Base-by-base conservation (phyloP, 2,888 invertebrate genomes). In the Diarsia mendica region DNA sequence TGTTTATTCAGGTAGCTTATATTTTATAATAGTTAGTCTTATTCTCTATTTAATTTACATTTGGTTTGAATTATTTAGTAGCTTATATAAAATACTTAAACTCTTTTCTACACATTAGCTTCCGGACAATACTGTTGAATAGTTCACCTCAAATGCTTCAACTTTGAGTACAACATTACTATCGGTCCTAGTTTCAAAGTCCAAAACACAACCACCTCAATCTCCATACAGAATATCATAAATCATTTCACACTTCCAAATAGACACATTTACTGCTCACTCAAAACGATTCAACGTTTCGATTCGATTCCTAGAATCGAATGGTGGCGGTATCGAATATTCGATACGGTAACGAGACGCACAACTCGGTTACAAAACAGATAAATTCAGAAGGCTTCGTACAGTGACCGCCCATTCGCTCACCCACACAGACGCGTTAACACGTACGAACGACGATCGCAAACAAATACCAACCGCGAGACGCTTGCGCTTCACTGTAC, bases 221-320 rank as follows among this genome's bases (percentile, higher is more conserved):
- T 77, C 46, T 85, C 78, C 64, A 71, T 72, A 73, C 49, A 60
- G 63, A 82, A 69, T 64, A 72, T 72, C 67, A 20, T 83, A 83
- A 85, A 83, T 83, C 85, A 83, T 85, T 83, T 85, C 55, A 72
- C 46, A 70, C 55, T 77, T 72, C 72, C 72, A 83, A 82, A 82
- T 83, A 70, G 78, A 72, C 82, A 85, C 83, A 85, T 85, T 83
- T 83, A 82, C 82, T 55, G 69, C 79, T 78, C 78, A 70, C 75
- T 81, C 84, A 84, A 81, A 84, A 63, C 84, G 77, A 86, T 77
- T 79, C 79, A 86, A 82, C 48, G 85, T 71, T 85, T 82, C 64
- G 68, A 82, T 73, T 86, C 82, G 80, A 88, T 80, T 72, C 72
- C 84, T 75, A 64, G 69, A 83, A 85, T 77, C 67, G 79, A 76